Base-by-base conservation (phyloP, 2,888 invertebrate genomes). In the Leptopilina syphax region DNA sequence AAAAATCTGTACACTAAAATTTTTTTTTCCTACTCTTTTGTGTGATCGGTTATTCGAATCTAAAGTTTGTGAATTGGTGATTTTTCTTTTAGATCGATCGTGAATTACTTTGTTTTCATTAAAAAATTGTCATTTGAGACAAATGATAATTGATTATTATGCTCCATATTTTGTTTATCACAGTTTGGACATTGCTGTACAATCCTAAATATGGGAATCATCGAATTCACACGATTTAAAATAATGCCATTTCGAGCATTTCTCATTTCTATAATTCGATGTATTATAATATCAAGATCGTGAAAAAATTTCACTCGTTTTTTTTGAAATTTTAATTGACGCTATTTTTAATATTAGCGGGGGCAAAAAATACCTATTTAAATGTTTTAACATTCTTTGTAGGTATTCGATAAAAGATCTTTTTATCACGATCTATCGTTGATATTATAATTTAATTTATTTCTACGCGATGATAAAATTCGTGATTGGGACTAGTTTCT, bases 391-490 rank as follows among this genome's bases (percentile, higher is more conserved):
- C 57, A n/a, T 54, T 68, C 50, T 18, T 57, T 73, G 8, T 73
- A 73, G 73, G 73, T 73, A 73, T 73, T 73, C 57, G 34, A 44
- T 44, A 44, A 7, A 34, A 34, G 50, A 44, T 9, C 10, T 50
- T 50, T 66, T 73, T 73, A 80, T 76, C 65, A 79, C 82, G 82
- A 77, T 79, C 81, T 83, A 83, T 82, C 83, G 82, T 81, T 44
- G 80, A 83, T 78, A 70, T 34, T n/a, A 50, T 70, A 70, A 27
- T 70, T 57, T n/a, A 73, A 27, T 57, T 83, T 83, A 83, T 82
- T 82, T 79, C 67, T 81, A 80, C 54, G 80, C 79, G 82, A 83
- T 83, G 82, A 83, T 83, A 83, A 83, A 82, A 81, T 60, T 80
- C 77, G 73, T 82, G 65, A 50, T 13, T 81, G 68, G 79, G 81